Base-by-base conservation (phyloP, 1,140 invertebrate species). In the Dendrolimus kikuchii region DNA sequence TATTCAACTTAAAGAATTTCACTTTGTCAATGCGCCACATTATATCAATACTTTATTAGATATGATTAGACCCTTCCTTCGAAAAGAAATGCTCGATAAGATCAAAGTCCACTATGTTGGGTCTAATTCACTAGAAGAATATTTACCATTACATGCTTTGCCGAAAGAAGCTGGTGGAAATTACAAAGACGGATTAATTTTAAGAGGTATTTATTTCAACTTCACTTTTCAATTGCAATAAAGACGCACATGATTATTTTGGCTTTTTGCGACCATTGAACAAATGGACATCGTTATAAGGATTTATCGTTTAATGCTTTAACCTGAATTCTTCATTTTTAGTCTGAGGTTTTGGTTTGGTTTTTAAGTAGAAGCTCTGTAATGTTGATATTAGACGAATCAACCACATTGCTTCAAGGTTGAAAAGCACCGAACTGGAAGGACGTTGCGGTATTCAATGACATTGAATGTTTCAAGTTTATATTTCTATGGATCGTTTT, bases 31-130 rank as follows among this genome's bases (percentile, higher is more conserved):
- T 53, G 88, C 89, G 46, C 89, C 90, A 4, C 79, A 88, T 0
- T 89, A 92, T 36, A 87, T 92, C 74, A 91, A 93, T 55, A 90
- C 90, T 66, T 83, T 92, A 38, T 53, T 93, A 49, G 85, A 86
- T 0, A 71, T 93, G 59, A 88, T 93, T 74, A 91, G 87, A 62
- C 92, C 92, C 0, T 92, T 93, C 51, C 90, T 93, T 89, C 93
- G 92, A 57, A 90, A 90, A 46, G 89, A 92, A 55, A 67, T 92
- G 2, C 65, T 89, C 5, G 87, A 89, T 38, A 85, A 91, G 66
- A 75, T 92, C 57, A 74, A 85, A 23, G 54, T 88, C 42, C 88
- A 89, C 57, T 54, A 62, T 46, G 59, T 60, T 43, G 60, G 65
- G 10, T 59, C 76, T 6, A 70, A 81, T 9, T 74, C 78, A 39